Evolutionary conservation across 2,888 invertebrate species (phyloP).

Genomic region (Agriopis marginaria): DNA sequence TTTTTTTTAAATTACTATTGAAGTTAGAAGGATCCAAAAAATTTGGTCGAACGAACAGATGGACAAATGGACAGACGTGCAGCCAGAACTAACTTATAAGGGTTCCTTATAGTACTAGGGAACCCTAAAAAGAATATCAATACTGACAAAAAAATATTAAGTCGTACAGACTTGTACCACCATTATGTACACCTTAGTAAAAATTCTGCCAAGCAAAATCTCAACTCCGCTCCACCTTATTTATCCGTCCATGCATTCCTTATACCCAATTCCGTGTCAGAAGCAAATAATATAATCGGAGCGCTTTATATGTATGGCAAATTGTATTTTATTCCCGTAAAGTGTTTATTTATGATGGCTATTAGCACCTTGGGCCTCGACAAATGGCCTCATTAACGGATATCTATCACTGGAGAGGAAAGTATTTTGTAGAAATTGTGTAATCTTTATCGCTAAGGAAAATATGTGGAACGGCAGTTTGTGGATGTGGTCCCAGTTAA

Average conservation of each 20-base stretch:
- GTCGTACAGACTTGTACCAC: too few relatives aligned
- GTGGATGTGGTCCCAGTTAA: neutral
- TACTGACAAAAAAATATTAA: too few relatives aligned
- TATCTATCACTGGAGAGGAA: slow-evolving; percentile 33
- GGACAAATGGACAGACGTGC: too few relatives aligned
- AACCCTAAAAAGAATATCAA: too few relatives aligned
- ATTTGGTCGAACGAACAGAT: too few relatives aligned
- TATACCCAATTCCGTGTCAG: slow-evolving; percentile 31
- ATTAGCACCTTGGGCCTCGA: slow-evolving; percentile 42
- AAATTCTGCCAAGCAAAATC: neutral
- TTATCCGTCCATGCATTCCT: slow-evolving; percentile 24
- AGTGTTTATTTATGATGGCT: slow-evolving; percentile 45
- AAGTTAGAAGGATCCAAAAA: too few relatives aligned
- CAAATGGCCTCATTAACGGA: slow-evolving; percentile 32
- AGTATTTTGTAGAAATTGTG: slow-evolving; percentile 28
- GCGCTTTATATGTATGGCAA: slow-evolving; percentile 20
- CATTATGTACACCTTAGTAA: neutral
- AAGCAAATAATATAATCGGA: slow-evolving; percentile 28
- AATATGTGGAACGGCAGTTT: slow-evolving; percentile 1
- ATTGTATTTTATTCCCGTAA: slow-evolving; percentile 40
- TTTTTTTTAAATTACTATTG: too few relatives aligned
- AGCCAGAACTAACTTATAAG: too few relatives aligned
- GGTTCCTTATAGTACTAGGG: too few relatives aligned
- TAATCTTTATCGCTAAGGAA: slow-evolving; percentile 29
- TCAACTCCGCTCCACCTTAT: neutral